phyloP scores from a whole-genome alignment of 2,113 vertebrate genomes.

The Prionailurus viverrinus region DNA sequence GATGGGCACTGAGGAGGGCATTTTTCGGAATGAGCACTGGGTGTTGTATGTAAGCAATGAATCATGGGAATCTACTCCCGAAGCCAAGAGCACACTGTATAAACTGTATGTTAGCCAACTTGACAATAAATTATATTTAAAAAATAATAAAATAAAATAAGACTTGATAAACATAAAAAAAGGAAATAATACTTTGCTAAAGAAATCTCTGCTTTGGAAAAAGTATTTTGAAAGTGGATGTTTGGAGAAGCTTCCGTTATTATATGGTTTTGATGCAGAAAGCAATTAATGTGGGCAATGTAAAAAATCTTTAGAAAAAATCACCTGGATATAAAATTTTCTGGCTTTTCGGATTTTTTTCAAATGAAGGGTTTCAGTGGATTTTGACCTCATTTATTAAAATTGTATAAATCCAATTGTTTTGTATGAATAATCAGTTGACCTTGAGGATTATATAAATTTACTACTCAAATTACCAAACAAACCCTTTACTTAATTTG shows the following conservation, averaged over 20 bases:
- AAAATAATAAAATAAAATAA: no score
- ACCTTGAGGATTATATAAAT: not conserved
- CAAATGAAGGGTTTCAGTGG: not conserved
- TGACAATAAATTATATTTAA: no score
- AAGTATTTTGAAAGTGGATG: not conserved
- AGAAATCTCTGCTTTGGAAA: not conserved
- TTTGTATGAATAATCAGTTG: not conserved
- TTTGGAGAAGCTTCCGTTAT: not conserved
- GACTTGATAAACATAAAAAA: no score
- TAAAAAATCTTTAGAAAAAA: not conserved
- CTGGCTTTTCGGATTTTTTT: not conserved
- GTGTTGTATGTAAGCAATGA: no score
- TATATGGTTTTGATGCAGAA: not conserved
- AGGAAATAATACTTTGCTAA: not conserved
- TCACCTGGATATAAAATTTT: not conserved
- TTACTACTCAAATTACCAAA: not conserved
- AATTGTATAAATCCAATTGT: not conserved
- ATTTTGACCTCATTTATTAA: constrained; percentile 24
- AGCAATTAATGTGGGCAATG: not conserved
- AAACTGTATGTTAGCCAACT: no score
- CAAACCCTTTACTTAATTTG: not conserved
- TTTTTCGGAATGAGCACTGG: no score
- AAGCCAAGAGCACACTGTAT: no score
- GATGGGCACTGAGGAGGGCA: no score
- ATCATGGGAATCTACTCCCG: no score